Evolutionary conservation across 2,888 invertebrate species (phyloP).

Genomic region (Pachliopta kotzebuea): DNA sequence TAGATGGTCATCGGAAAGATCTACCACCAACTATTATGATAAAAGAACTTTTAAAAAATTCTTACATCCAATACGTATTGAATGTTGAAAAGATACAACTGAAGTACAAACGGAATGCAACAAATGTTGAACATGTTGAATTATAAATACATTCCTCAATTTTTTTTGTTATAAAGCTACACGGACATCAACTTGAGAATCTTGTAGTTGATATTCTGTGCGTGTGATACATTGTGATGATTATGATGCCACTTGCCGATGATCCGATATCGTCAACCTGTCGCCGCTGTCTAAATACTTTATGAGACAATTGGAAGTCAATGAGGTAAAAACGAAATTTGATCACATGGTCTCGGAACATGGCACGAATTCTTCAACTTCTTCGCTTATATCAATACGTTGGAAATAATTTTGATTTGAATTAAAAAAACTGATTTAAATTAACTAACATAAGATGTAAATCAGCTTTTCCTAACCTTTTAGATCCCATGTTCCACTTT

Average conservation of each 20-base stretch:
- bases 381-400: background rate
- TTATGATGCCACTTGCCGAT: slow-evolving; percentile 21
- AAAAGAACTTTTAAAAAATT: too few species aligned
- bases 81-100: too few species aligned
- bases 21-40: too few species aligned
- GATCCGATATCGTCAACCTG: slow-evolving; percentile 14
- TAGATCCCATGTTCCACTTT: too few species aligned
- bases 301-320: background rate
- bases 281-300: background rate
- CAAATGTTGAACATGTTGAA: slow-evolving; percentile 20
- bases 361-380: background rate
- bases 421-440: background rate
- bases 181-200: slow-evolving; percentile 4
- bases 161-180: slow-evolving; percentile 10
- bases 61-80: too few species aligned
- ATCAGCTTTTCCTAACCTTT: too few species aligned
- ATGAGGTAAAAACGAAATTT: background rate
- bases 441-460: too few species aligned
- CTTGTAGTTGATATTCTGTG: slow-evolving; percentile 16
- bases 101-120: slow-evolving; percentile 1
- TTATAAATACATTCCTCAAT: slow-evolving; percentile 14
- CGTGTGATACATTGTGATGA: slow-evolving; percentile 22
- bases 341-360: background rate
- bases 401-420: background rate
- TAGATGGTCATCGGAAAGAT: too few species aligned